phyloP scores from a whole-genome alignment of 2,113 vertebrate genomes.

The Aspiorhynchus laticeps region DNA sequence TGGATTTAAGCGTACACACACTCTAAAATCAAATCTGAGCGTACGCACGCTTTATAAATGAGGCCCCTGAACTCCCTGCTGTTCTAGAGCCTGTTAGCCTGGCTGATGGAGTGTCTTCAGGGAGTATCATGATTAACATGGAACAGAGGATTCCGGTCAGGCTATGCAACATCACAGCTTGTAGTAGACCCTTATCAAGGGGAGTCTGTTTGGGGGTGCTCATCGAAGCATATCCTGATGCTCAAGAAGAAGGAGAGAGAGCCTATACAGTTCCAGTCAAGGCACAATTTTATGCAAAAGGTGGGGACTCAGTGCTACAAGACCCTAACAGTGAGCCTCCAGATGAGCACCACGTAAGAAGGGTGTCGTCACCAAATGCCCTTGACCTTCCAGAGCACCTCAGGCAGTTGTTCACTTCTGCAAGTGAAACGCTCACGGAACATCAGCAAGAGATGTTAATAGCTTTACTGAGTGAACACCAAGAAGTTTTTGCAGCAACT shows the following conservation, averaged over 20 bases:
- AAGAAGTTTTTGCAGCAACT: slow-evolving; percentile 8
- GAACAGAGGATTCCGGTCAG: not conserved
- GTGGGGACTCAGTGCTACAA: not conserved
- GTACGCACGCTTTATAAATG: too few species aligned
- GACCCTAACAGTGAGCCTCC: not conserved
- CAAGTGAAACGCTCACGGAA: not conserved
- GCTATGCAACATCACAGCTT: not conserved
- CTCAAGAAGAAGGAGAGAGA: not conserved
- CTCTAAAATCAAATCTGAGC: too few species aligned
- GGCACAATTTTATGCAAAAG: not conserved
- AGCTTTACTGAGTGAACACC: not conserved
- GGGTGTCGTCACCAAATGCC: not conserved
- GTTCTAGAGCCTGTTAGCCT: not conserved
- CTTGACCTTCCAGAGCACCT: slow-evolving; percentile 1
- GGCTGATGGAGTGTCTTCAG: not conserved
- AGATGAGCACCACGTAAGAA: not conserved
- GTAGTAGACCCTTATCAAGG: not conserved
- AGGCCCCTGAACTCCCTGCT: too few species aligned
- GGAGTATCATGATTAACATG: slow-evolving; percentile 12
- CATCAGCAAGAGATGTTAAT: not conserved
- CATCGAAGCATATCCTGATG: not conserved
- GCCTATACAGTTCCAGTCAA: not conserved
- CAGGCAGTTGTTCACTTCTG: not conserved
- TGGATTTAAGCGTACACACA: too few species aligned
- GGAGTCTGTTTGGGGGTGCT: not conserved